Evolutionary conservation across 2,797 vertebrate species (phyloP), one percentile per base, ranked within the genome.

Genomic region (Sphenodon punctatus): DNA sequence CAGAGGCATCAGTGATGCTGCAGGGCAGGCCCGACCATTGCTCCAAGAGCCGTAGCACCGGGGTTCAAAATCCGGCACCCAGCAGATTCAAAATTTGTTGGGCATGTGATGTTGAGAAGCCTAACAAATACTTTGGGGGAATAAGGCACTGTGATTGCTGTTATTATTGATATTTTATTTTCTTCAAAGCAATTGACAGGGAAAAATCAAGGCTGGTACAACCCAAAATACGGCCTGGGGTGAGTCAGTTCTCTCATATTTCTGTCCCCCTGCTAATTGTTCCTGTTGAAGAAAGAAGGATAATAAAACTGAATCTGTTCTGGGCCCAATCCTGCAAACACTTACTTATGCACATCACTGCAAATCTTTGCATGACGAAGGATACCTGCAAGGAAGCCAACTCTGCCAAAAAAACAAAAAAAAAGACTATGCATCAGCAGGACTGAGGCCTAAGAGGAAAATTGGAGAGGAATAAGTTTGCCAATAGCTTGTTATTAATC

Each of bases 41-140:
- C n/a, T n/a, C n/a, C n/a, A n/a, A n/a, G n/a, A n/a, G n/a, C n/a
- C n/a, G n/a, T n/a, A n/a, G n/a, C n/a, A n/a, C n/a, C n/a, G n/a
- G n/a, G n/a, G n/a, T n/a, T n/a, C n/a, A n/a, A n/a, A n/a, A n/a
- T n/a, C n/a, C n/a, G n/a, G n/a, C n/a, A n/a, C n/a, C n/a, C n/a
- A n/a, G n/a, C n/a, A n/a, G n/a, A n/a, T n/a, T n/a, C n/a, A n/a
- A n/a, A n/a, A n/a, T 75, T 71, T 67, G 59, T 22, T 63, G 75
- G 78, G 66, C 39, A 75, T 70, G 72, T 77, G 77, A 66, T 73
- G 73, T 14, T 63, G 75, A 80, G 82, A 74, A 87, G 70, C 45
- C 64, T n/a, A n/a, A 45, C 43, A n/a, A 41, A 75, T 46, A 43
- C 63, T 46, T 68, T 51, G 67, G 75, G 61, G 88, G 70, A 75